These are phyloP conservation scores for Sthenelais limicola DNA, from an alignment of 2,888 invertebrate species.

Conservation along the genomic window DNA sequence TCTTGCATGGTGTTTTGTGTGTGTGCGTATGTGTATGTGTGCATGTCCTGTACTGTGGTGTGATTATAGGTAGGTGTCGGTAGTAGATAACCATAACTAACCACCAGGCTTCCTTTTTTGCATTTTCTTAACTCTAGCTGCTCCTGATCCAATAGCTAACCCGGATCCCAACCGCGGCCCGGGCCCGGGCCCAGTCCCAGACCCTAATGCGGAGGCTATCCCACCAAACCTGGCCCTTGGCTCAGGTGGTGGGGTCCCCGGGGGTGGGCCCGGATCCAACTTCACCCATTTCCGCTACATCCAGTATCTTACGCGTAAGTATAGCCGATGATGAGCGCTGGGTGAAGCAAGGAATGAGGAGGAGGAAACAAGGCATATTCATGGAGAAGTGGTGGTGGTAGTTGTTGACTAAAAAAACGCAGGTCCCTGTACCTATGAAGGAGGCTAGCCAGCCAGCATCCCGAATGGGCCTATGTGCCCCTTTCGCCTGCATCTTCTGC, in stretches of 20 bases:
- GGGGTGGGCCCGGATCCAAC: slow-evolving; percentile 19
- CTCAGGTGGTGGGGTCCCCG: slow-evolving; percentile 7
- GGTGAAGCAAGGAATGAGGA: no score
- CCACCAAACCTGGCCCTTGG: slow-evolving; percentile 29
- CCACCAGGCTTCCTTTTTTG: not conserved
- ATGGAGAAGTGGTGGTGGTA: no score
- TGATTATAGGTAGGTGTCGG: no score
- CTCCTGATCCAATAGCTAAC: slow-evolving; percentile 30
- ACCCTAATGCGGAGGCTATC: slow-evolving; percentile 26
- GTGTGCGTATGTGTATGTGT: no score
- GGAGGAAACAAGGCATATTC: no score
- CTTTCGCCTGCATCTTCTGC: not conserved
- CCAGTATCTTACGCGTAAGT: slow-evolving; percentile 53
- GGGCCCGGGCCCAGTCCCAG: slow-evolving; percentile 23
- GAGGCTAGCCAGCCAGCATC: slow-evolving; percentile 4
- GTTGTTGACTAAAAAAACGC: no score
- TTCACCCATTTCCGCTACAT: slow-evolving; percentile 50
- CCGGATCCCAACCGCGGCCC: slow-evolving; percentile 27
- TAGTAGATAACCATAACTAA: no score
- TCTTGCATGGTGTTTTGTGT: no score
- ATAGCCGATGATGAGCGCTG: slow-evolving; percentile 9
- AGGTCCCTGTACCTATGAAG: no score
- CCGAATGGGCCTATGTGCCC: no score
- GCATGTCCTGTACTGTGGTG: no score
- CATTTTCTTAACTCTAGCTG: slow-evolving; percentile 19